Evolutionary conservation across 2,113 vertebrate genomes (phyloP), one percentile per base, ranked within the genome.

Genomic region (Ophthalmolycus amberensis): DNA sequence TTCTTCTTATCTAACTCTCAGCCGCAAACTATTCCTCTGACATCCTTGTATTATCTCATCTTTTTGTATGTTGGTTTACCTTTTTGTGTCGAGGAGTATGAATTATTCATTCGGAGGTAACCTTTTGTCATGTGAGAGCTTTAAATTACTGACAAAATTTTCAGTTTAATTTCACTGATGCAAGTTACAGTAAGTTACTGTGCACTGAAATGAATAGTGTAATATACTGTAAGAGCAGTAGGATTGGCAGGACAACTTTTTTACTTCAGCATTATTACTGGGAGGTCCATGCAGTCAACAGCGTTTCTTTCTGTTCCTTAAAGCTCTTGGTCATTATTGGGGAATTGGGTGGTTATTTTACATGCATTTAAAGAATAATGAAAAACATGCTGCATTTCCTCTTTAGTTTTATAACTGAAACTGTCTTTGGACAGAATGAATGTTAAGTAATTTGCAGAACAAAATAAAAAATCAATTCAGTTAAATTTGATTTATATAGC

Each of bases 261-360:
- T 48, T 29, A 10, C n/a, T 38, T 40, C 72, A 75, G 74, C 52
- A 70, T 80, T 67, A 11, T 64, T 37, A 50, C 9, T 59, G 14
- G 46, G 14, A 63, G 20, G 14, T 79, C 52, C 20, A 15, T 71
- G 29, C 44, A 71, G 65, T 20, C 27, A 52, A 12, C 20, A n/a
- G 40, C 77, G 73, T 70, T 22, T n/a, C 64, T 71, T 75, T 38
- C 18, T 50, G 16, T 37, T 75, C 6, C 14, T 37, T 34, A 25
- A 42, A 50, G 8, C 20, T 42, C 37, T 54, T 27, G 29, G 58
- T 40, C 12, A n/a, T 68, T 63, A 20, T 56, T 63, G 1, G n/a
- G 37, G 38, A 37, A 34, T 32, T 66, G 66, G 48, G 42, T 59
- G 9, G 34, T 44, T 50, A 78, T 77, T 69, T 85, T 14, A 34